These are phyloP conservation scores for Apodemia duryi DNA, from an alignment of 2,888 invertebrate genomes.

Conservation along the genomic window DNA sequence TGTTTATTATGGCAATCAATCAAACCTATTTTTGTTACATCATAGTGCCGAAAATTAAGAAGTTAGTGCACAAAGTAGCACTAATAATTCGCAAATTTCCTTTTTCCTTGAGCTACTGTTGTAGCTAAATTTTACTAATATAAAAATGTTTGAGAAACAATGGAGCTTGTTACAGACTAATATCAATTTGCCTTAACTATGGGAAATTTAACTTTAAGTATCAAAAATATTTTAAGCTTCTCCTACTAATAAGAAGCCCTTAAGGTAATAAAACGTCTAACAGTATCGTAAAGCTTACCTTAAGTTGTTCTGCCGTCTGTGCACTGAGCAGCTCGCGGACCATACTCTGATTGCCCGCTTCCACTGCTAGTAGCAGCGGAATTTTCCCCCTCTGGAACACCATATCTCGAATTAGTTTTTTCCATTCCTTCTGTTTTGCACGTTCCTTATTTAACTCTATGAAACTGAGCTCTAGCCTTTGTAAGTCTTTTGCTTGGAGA, in stretches of 20 bases:
- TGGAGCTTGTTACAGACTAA: too few species aligned
- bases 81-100: too few species aligned
- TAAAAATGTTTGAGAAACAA: too few species aligned
- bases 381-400: conserved; percentile 93
- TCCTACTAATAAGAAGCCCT: not conserved
- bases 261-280: not conserved
- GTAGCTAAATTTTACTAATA: too few species aligned
- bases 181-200: too few species aligned
- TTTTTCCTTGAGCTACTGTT: too few species aligned
- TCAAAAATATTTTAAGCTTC: too few species aligned
- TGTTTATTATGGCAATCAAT: too few species aligned
- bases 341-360: conserved; percentile 97
- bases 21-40: too few species aligned
- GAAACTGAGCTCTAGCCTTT: conserved; percentile 72
- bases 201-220: too few species aligned
- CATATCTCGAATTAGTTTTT: conserved; percentile 79
- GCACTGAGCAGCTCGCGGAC: conserved; percentile 94
- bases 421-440: conserved; percentile 75
- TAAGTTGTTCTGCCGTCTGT: conserved; percentile 92
- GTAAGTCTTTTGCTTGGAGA: conserved; percentile 56
- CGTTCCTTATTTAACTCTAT: conserved; percentile 75
- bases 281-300: conserved; percentile 59
- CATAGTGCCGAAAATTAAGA: too few species aligned
- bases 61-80: too few species aligned
- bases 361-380: conserved; percentile 95